phyloP scores from a whole-genome alignment of 2,888 invertebrate genomes.

The Drosophila atroscutellata region DNA sequence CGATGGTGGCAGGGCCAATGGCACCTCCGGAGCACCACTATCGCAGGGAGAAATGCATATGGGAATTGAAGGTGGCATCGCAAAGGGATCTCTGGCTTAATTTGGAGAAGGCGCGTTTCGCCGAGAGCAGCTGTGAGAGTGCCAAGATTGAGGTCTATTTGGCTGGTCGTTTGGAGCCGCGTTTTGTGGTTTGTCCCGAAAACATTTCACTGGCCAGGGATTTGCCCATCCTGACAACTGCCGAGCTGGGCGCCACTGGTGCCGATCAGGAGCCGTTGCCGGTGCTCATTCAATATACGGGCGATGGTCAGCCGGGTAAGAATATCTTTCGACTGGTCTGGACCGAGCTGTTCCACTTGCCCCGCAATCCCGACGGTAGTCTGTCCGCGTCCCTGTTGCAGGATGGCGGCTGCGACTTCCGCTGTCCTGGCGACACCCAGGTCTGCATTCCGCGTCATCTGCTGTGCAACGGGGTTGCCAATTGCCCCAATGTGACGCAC shows the following conservation, averaged over 20 bases:
- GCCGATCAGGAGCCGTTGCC: constrained; percentile 88
- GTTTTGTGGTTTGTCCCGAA: constrained; percentile 93
- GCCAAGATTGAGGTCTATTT: constrained; percentile 93
- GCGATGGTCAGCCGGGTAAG: constrained; percentile 91
- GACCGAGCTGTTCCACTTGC: constrained; percentile 95
- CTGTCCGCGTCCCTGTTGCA: constrained; percentile 91
- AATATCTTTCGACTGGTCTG: constrained; percentile 95
- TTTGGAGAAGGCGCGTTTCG: constrained; percentile 94
- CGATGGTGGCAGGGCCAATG: constrained; percentile 85
- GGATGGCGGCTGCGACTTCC: constrained; percentile 92
- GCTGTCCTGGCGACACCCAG: constrained; percentile 93
- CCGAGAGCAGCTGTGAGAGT: constrained; percentile 93
- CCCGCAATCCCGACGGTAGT: constrained; percentile 92
- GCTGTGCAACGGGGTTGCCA: constrained; percentile 94
- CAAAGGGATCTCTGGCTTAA: constrained; percentile 95
- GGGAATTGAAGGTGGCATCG: constrained; percentile 92
- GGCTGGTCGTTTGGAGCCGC: constrained; percentile 90
- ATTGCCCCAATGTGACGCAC: constrained; percentile 91
- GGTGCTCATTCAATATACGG: constrained; percentile 90
- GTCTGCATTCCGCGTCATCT: constrained; percentile 93
- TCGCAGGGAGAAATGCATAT: constrained; percentile 89
- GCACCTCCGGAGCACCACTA: constrained; percentile 83
- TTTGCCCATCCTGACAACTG: constrained; percentile 91
- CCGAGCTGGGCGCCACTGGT: constrained; percentile 88
- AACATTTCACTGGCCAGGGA: constrained; percentile 93